Evolutionary conservation across 1,140 invertebrate species (phyloP), one percentile per base, ranked within the genome.

Genomic region (Carposina sasakii): DNA sequence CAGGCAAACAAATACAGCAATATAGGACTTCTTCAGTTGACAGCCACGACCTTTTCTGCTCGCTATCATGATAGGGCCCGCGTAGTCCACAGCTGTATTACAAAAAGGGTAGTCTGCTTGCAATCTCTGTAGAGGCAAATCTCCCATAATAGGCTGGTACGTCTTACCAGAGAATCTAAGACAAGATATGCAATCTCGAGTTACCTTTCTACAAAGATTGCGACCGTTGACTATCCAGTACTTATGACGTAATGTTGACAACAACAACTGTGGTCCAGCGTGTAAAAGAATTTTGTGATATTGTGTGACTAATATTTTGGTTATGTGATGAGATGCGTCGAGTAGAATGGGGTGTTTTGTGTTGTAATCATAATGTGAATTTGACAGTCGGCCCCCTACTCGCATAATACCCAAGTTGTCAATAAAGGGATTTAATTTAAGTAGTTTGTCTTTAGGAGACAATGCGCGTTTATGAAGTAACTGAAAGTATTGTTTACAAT

Each of bases 341-440:
- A 83, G 30, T 3, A 78, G 15, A 16, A 74, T 63, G 9, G 69
- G 73, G 62, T 71, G 57, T 47, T 62, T 65, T 22, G 48, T 51
- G 33, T 63, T 46, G 22, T 21, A 39, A 12, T 58, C 15, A 21
- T 63, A 45, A 21, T 57, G 26, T 5, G 68, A 49, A 19, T 73
- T 48, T 12, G 26, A 13, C 3, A 76, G 22, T 51, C 76, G 39
- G 4, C 71, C 65, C 6, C 73, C 73, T 8, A 78, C 69, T 17
- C 75, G 40, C 6, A 81, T 30, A 15, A 73, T 1, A 16, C 40
- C 21, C 5, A 15, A n/a, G 4, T 52, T 20, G 26, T 43, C 31
- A 12, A 52, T 21, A 21, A 52, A 52, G 1, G 42, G 41, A 30
- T 37, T 52, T 21, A 52, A 45, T 8, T 15, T 20, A 21, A 52